A percentile compares a stretch with the other conserved stretches of the same genome.
These are phyloP conservation scores for Diploscapter pachys DNA, from an alignment of 1,140 invertebrate species.

Conservation along the genomic window DNA sequence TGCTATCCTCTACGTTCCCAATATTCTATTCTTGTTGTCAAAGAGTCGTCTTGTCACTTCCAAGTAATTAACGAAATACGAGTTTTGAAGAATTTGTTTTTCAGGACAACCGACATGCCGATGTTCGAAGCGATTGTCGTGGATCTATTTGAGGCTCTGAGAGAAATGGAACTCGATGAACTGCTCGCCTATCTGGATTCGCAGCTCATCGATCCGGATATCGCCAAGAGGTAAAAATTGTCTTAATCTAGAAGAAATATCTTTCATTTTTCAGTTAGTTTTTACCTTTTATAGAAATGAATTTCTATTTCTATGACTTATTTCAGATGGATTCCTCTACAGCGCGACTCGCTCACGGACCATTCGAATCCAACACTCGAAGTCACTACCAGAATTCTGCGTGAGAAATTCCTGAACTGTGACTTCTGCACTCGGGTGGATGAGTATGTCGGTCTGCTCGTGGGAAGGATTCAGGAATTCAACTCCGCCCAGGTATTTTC, in stretches of 20 bases:
- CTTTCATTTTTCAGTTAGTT: constrained; percentile 3
- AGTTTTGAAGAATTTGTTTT: neutral
- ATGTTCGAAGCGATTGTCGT: constrained; percentile 14
- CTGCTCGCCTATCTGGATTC: constrained; percentile 3
- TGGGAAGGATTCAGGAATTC: constrained; percentile 12
- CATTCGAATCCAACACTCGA: constrained; percentile 18
- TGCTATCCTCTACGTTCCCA: too few species aligned
- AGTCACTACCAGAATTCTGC: neutral
- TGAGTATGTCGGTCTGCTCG: constrained; percentile 13
- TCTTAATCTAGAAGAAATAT: neutral
- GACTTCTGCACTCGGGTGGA: constrained; percentile 12
- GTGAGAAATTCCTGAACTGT: constrained; percentile 11
- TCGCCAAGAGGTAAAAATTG: constrained; percentile 14
- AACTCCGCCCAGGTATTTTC: constrained; percentile 8
- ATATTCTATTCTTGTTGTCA: too few species aligned
- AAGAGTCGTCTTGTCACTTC: too few species aligned
- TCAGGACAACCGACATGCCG: neutral
- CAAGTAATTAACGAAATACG: neutral
- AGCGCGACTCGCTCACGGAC: neutral
- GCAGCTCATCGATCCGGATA: constrained; percentile 16
- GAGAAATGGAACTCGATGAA: constrained; percentile 19
- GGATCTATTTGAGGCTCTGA: constrained; percentile 23
- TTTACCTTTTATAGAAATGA: neutral
- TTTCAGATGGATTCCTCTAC: constrained; percentile 25
- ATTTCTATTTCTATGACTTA: constrained; percentile 1